Evolutionary conservation across 2,113 vertebrate species (phyloP).

Genomic region (Cynopterus brachyotis): DNA sequence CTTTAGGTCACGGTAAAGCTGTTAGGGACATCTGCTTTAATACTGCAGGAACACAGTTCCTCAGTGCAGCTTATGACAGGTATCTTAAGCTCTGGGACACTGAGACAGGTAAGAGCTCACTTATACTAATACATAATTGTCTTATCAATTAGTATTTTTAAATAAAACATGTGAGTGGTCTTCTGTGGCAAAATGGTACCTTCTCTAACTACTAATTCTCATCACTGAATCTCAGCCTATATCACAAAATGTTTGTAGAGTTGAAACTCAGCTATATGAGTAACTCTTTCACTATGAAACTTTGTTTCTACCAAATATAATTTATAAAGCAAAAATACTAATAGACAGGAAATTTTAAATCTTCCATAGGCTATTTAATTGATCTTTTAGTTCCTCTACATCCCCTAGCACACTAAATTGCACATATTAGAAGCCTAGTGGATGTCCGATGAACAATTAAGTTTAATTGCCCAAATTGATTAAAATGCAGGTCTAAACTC

Average conservation of each 20-base stretch:
- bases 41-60: slow-evolving; percentile 93
- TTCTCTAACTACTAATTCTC: background rate
- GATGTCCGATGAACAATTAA: background rate
- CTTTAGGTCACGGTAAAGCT: slow-evolving; percentile 95
- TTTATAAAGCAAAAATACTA: slow-evolving; percentile 8
- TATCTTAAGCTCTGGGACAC: slow-evolving; percentile 99
- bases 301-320: background rate
- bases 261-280: background rate
- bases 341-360: background rate
- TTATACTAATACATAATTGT: background rate
- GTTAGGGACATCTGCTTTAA: slow-evolving; percentile 98
- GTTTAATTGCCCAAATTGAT: background rate
- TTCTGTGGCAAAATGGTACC: background rate
- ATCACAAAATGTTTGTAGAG: background rate
- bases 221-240: background rate
- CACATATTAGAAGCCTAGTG: background rate
- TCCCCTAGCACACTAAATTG: background rate
- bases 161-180: background rate
- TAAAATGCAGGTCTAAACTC: slow-evolving; percentile 28
- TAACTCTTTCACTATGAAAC: background rate
- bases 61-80: slow-evolving; percentile 96
- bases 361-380: background rate
- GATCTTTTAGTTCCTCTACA: background rate
- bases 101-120: slow-evolving; percentile 90
- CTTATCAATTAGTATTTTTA: background rate